Conservation (phyloP, 2,797 vertebrate species). For the Galagoides demidoff region DNA sequence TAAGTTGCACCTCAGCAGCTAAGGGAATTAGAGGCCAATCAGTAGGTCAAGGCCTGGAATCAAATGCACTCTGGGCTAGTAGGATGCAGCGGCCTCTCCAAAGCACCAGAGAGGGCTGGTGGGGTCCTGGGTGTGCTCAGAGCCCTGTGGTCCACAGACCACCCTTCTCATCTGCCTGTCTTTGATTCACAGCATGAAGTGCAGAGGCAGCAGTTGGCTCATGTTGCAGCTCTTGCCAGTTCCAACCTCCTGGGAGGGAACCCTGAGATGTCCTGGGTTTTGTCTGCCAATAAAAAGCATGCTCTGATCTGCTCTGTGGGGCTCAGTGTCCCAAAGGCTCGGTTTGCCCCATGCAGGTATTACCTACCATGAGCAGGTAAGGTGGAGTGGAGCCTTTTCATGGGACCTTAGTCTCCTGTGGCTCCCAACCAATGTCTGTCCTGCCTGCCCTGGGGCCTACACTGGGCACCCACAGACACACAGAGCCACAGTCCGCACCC, state of each 20-base stretch:
- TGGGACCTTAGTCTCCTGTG: not conserved
- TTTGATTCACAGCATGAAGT: not conserved
- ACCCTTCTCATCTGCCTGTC: not conserved
- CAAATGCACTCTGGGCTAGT: rapidly evolving
- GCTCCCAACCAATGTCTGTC: not conserved
- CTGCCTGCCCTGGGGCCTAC: not conserved
- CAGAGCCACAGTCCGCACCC: not conserved
- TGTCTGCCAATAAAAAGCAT: not conserved
- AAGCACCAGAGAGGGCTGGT: not conserved
- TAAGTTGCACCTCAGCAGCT: too few species aligned
- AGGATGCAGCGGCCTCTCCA: not conserved
- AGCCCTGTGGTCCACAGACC: rapidly evolving
- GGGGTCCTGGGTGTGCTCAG: not conserved
- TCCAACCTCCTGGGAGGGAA: not conserved
- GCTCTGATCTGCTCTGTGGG: not conserved
- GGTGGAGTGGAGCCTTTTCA: too few species aligned
- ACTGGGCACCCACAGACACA: not conserved
- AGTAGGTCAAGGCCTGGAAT: not conserved
- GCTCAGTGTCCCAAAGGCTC: not conserved
- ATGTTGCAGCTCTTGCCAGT: not conserved
- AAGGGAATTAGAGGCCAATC: not conserved
- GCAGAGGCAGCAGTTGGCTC: not conserved
- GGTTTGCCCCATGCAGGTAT: not conserved
- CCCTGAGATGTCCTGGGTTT: not conserved
- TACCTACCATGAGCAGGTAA: not conserved